These are phyloP conservation scores for Palythoa grandis DNA, from an alignment of 92 coral and sea anemone species.

Conservation along the genomic window DNA sequence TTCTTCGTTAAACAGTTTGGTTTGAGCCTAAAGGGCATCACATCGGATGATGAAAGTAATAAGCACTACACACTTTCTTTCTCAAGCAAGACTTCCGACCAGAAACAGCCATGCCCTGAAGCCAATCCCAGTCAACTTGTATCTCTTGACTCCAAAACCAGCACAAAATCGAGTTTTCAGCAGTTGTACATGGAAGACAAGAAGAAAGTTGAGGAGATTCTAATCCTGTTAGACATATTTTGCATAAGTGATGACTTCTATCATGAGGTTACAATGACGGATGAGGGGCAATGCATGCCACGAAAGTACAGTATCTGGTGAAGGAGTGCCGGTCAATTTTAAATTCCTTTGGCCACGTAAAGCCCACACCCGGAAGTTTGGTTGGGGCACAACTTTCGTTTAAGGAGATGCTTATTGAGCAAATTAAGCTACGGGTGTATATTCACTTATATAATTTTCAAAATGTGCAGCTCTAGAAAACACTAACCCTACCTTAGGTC, in stretches of 20 bases:
- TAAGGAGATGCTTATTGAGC: constrained; percentile 11
- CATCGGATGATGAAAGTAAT: neutral
- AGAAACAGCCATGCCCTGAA: too few species aligned
- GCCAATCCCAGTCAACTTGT: too few species aligned
- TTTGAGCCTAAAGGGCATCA: neutral
- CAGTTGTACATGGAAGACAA: neutral
- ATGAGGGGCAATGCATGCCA: neutral
- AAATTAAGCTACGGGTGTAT: neutral
- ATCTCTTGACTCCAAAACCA: neutral
- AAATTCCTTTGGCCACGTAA: neutral
- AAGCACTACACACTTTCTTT: too few species aligned
- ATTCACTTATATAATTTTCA: too few species aligned
- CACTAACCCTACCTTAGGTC: too few species aligned
- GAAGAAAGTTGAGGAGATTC: constrained; percentile 9
- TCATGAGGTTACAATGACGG: neutral
- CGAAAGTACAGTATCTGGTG: constrained; percentile 9
- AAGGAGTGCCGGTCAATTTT: constrained; percentile 17
- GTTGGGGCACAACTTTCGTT: constrained; percentile 18
- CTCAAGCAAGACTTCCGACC: too few species aligned
- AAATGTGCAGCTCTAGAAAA: too few species aligned
- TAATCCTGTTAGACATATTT: neutral
- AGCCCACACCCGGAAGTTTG: constrained; percentile 7
- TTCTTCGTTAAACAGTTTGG: constrained; percentile 51
- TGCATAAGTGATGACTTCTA: constrained; percentile 3
- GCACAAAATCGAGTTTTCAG: neutral